A percentile compares a stretch with the other conserved stretches of the same genome.
phyloP scores from a whole-genome alignment of 1,140 invertebrate genomes.

The Capitella teleta region DNA sequence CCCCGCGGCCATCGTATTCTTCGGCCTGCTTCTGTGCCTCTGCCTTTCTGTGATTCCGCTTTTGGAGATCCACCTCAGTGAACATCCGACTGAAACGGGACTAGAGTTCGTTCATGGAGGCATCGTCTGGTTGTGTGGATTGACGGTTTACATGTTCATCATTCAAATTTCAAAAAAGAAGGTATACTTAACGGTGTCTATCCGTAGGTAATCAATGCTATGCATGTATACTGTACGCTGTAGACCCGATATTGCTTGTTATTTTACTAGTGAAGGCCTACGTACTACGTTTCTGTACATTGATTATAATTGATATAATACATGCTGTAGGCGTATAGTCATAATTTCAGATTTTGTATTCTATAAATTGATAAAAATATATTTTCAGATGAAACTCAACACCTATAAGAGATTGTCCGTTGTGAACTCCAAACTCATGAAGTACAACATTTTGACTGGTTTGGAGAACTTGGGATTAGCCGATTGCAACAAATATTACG shows the following conservation, averaged over 20 bases:
- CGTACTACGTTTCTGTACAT: no score
- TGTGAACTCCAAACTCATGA: slow-evolving; percentile 7
- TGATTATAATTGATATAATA: no score
- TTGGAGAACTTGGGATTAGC: slow-evolving; percentile 9
- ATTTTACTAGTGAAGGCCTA: no score
- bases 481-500: slow-evolving; percentile 12
- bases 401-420: slow-evolving; percentile 6
- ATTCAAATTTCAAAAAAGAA: slow-evolving; percentile 10
- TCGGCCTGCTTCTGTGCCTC: slow-evolving; percentile 1
- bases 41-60: slow-evolving; percentile 8
- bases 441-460: slow-evolving; percentile 10
- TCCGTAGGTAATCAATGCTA: no score
- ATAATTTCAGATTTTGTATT: no score
- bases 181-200: no score
- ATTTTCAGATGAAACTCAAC: slow-evolving; percentile 10
- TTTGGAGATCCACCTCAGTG: slow-evolving; percentile 1
- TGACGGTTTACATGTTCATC: slow-evolving; percentile 9
- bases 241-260: no score
- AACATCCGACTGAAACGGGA: neutral
- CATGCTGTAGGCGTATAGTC: no score
- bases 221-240: no score
- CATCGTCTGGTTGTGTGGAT: slow-evolving; percentile 8
- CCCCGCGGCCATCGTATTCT: slow-evolving; percentile 6
- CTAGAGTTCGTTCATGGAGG: slow-evolving; percentile 9
- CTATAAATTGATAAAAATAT: no score